These are phyloP conservation scores for Chrysodeixis includens DNA, from an alignment of 2,888 invertebrate genomes.

Conservation along the genomic window DNA sequence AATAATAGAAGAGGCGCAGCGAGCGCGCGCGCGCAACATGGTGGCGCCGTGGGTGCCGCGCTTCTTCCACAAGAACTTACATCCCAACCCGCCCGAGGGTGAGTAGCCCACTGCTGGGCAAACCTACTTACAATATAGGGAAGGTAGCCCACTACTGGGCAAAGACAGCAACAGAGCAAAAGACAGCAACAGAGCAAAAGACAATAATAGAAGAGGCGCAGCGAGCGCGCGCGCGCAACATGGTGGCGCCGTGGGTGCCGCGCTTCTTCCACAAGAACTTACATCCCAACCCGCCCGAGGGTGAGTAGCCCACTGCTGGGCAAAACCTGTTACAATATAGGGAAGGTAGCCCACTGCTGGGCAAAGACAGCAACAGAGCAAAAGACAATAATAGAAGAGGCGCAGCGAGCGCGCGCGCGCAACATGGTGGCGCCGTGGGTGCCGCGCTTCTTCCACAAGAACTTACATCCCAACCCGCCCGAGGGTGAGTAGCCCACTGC, in stretches of 20 bases:
- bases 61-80: conserved; percentile 88
- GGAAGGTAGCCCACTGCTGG: too few species aligned
- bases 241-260: conserved; percentile 92
- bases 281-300: conserved; percentile 66
- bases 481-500: conserved; percentile 67
- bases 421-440: conserved; percentile 91
- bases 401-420: conserved; percentile 93
- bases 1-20: conserved; percentile 95
- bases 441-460: conserved; percentile 91
- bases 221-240: conserved; percentile 91
- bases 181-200: conserved; percentile 97
- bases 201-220: conserved; percentile 96
- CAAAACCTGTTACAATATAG: too few species aligned
- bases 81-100: conserved; percentile 71
- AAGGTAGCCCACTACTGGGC: too few species aligned
- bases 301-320: too few species aligned
- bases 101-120: conserved; percentile 13
- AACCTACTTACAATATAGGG: too few species aligned
- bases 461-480: conserved; percentile 56
- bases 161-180: too few species aligned
- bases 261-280: conserved; percentile 89
- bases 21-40: conserved; percentile 91
- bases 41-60: conserved; percentile 92
- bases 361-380: conserved; percentile 97
- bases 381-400: conserved; percentile 96